phyloP scores from a whole-genome alignment of 2,113 vertebrate genomes.

The Phyllostomus hastatus region DNA sequence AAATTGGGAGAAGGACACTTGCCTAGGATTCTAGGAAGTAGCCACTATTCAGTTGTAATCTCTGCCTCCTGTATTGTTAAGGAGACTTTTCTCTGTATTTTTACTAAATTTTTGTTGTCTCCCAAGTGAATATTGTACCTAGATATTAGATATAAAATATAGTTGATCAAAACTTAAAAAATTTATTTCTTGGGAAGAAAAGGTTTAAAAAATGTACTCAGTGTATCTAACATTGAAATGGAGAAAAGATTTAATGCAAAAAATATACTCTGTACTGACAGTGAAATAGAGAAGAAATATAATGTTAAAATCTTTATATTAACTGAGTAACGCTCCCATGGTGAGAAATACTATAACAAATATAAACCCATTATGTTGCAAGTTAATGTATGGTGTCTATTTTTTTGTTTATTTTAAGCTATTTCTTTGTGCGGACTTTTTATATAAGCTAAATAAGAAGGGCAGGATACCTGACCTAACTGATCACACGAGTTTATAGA shows the following conservation, averaged over 20 bases:
- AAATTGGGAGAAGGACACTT: slow-evolving; percentile 19
- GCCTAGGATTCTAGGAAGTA: neutral
- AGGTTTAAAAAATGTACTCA: slow-evolving; percentile 27
- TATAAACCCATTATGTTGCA: slow-evolving; percentile 13
- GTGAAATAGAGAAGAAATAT: slow-evolving; percentile 40
- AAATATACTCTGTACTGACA: neutral
- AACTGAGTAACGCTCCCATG: neutral
- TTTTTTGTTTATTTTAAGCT: slow-evolving; percentile 45
- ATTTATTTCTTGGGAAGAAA: slow-evolving; percentile 3
- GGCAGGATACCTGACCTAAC: neutral
- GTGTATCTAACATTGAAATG: slow-evolving; percentile 12
- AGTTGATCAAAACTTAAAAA: slow-evolving; percentile 15
- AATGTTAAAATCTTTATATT: slow-evolving; percentile 52
- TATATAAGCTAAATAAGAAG: neutral
- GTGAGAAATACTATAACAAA: slow-evolving; percentile 48
- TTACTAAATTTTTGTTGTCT: slow-evolving; percentile 49
- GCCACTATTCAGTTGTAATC: neutral
- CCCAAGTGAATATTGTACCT: slow-evolving; percentile 44
- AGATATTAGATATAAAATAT: slow-evolving; percentile 4
- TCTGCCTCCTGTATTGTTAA: slow-evolving; percentile 12
- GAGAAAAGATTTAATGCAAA: slow-evolving; percentile 10
- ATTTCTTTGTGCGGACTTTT: neutral
- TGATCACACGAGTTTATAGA: neutral
- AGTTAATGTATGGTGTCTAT: slow-evolving; percentile 34
- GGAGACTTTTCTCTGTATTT: slow-evolving; percentile 34